Conservation (phyloP, 2,888 invertebrate genomes). For the Papilio elwesi region DNA sequence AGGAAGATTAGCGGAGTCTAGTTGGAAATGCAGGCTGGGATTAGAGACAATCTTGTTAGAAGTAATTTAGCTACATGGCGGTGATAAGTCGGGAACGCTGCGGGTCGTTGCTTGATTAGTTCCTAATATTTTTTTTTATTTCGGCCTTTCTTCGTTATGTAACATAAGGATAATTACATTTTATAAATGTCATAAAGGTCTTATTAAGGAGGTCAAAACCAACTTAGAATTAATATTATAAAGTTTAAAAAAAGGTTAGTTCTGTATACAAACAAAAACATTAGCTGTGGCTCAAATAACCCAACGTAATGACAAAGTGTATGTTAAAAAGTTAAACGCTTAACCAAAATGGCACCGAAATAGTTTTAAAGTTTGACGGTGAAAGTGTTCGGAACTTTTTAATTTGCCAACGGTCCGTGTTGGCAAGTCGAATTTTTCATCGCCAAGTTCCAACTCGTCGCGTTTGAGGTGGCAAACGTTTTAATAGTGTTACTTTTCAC, state of each 20-base stretch:
- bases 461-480: slow-evolving; percentile 55
- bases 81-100: slow-evolving; percentile 6
- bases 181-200: too few species aligned
- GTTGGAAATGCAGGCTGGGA: slow-evolving; percentile 44
- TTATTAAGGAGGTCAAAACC: too few species aligned
- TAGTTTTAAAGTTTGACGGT: slow-evolving; percentile 69
- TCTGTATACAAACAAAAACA: slow-evolving; percentile 18
- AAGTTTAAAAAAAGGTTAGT: neutral
- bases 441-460: slow-evolving; percentile 52
- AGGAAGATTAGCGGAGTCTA: slow-evolving; percentile 39
- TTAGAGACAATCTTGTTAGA: slow-evolving; percentile 45
- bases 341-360: slow-evolving; percentile 75
- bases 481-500: slow-evolving; percentile 63
- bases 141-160: neutral
- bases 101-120: neutral
- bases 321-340: slow-evolving; percentile 72
- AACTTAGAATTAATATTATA: too few species aligned
- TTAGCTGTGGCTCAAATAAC: slow-evolving; percentile 25
- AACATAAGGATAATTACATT: too few species aligned
- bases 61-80: slow-evolving; percentile 40
- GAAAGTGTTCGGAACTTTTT: slow-evolving; percentile 79
- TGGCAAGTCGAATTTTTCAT: slow-evolving; percentile 75
- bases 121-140: neutral
- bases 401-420: slow-evolving; percentile 68
- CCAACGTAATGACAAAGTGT: slow-evolving; percentile 48